phyloP scores from a whole-genome alignment of 1,140 invertebrate species.

The Drosophila varians region DNA sequence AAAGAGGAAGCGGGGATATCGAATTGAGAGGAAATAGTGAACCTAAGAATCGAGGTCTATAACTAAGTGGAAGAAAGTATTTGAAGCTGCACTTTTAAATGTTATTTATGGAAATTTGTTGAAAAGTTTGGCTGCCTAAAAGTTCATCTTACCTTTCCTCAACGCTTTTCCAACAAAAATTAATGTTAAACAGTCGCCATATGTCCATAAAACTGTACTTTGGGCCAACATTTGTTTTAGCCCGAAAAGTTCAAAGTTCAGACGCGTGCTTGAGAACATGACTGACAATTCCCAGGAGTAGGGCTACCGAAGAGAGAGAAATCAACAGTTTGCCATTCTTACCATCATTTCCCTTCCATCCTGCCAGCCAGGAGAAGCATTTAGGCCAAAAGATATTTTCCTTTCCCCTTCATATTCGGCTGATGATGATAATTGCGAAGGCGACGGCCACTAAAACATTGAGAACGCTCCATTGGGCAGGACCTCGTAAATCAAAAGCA shows the following conservation, averaged over 20 bases:
- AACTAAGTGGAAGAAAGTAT: not conserved
- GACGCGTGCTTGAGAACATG: slow-evolving; percentile 52
- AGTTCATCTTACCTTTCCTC: not conserved
- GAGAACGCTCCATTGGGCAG: slow-evolving; percentile 56
- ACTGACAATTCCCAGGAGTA: slow-evolving; percentile 37
- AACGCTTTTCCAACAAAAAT: slow-evolving; percentile 16
- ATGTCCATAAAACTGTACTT: slow-evolving; percentile 31
- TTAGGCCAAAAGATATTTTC: slow-evolving; percentile 33
- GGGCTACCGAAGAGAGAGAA: slow-evolving; percentile 49
- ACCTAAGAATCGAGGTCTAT: not conserved
- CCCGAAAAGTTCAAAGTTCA: slow-evolving; percentile 72
- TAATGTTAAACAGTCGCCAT: slow-evolving; percentile 34
- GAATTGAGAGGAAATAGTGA: not conserved
- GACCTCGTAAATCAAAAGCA: slow-evolving; percentile 65
- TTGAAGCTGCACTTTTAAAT: not conserved
- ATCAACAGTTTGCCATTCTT: slow-evolving; percentile 74
- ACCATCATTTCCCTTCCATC: slow-evolving; percentile 17
- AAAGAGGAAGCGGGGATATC: not conserved
- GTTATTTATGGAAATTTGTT: not conserved
- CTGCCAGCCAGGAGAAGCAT: slow-evolving; percentile 3
- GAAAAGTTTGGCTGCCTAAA: not conserved
- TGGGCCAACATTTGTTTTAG: slow-evolving; percentile 13
- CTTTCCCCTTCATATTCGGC: slow-evolving; percentile 1
- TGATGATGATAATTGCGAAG: slow-evolving; percentile 62
- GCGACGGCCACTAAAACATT: slow-evolving; percentile 45